Evolutionary conservation across 37 sponge, comb jelly and placozoan genomes (phyloP).

Genomic region (Mnemiopsis leidyi): DNA sequence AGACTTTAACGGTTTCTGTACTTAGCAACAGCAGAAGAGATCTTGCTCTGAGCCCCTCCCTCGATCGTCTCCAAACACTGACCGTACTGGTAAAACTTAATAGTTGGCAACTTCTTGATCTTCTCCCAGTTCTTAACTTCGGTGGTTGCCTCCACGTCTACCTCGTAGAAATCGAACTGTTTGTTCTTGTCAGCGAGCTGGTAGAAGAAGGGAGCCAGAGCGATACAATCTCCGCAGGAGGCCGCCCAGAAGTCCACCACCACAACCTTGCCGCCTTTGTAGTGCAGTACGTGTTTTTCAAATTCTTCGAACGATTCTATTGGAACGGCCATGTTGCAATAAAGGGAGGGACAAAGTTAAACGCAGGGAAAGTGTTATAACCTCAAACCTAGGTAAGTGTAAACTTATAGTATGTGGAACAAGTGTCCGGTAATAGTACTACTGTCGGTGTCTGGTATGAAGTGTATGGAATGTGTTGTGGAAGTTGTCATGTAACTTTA

Average conservation of each 20-base stretch:
- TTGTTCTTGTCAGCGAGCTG: not conserved
- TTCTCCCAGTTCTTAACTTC: slow-evolving; percentile 41
- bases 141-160: slow-evolving; percentile 6
- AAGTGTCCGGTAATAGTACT: not conserved
- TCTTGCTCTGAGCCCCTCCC: not conserved
- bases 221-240: slow-evolving; percentile 22
- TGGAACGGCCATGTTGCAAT: not conserved
- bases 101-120: slow-evolving; percentile 27
- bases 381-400: not conserved
- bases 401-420: not conserved
- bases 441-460: not conserved
- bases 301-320: slow-evolving; percentile 53
- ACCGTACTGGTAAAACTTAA: slow-evolving; percentile 28
- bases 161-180: slow-evolving; percentile 19
- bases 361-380: too few relatives aligned
- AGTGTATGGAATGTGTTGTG: not conserved
- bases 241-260: slow-evolving; percentile 1
- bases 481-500: not conserved
- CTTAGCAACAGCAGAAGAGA: slow-evolving; percentile 33
- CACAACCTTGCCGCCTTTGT: not conserved
- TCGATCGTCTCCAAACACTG: not conserved
- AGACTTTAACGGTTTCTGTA: not conserved
- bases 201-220: slow-evolving; percentile 2
- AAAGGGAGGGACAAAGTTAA: not conserved
- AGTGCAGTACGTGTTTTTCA: slow-evolving; percentile 43